These are phyloP conservation scores for Aix galericulata DNA, from an alignment of 2,113 vertebrate genomes.

Conservation along the genomic window DNA sequence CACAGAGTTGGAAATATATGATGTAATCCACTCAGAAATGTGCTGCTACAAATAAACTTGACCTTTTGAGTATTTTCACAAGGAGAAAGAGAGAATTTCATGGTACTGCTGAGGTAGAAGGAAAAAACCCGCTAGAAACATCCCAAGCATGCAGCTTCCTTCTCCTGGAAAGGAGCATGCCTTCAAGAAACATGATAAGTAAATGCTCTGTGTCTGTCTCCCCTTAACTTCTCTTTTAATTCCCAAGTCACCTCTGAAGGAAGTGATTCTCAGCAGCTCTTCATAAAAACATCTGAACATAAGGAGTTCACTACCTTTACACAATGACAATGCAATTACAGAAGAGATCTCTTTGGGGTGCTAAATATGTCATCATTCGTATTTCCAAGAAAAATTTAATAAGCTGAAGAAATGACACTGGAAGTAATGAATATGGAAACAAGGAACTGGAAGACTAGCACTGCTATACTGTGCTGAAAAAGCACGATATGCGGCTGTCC, in stretches of 20 bases:
- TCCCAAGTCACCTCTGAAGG: not conserved
- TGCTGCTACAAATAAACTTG: slow-evolving; percentile 4
- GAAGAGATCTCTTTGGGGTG: not conserved
- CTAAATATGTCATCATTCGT: not conserved
- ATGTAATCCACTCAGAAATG: not conserved
- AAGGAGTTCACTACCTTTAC: not conserved
- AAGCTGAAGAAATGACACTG: not conserved
- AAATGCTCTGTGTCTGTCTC: not conserved
- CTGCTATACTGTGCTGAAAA: not conserved
- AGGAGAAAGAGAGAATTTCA: not conserved
- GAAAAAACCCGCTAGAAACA: not conserved
- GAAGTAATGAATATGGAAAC: not conserved
- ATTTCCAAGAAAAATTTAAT: not conserved
- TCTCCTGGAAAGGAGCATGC: not conserved
- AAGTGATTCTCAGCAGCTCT: not conserved
- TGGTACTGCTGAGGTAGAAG: not conserved
- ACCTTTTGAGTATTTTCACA: not conserved
- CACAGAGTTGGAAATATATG: not conserved
- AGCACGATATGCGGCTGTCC: not conserved
- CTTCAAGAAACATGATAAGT: not conserved
- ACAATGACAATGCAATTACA: not conserved
- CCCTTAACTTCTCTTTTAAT: not conserved
- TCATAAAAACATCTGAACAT: not conserved
- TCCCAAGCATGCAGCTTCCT: not conserved
- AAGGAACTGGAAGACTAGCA: not conserved